Conservation (phyloP, 1,140 invertebrate species). For the Octopus sinensis region DNA sequence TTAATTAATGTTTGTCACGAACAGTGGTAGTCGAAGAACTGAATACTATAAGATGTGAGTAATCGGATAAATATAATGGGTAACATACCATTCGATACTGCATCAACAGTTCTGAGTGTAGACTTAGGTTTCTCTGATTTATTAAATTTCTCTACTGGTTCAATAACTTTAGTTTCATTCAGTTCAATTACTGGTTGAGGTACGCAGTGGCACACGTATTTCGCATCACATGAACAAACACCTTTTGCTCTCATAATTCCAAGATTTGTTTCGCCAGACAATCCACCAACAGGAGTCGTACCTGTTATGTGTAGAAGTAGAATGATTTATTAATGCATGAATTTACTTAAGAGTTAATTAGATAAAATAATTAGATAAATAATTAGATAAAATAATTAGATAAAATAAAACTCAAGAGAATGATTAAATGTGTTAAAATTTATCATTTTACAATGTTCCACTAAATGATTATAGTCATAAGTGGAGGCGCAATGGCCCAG, state of each 20-base stretch:
- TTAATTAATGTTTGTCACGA: neutral
- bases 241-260: neutral
- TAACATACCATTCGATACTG: neutral
- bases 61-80: neutral
- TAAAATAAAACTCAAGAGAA: neutral
- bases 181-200: neutral
- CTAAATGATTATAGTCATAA: no score
- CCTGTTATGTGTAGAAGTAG: neutral
- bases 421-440: neutral
- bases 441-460: neutral
- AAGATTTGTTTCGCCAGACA: neutral
- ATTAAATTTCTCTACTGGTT: neutral
- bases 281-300: neutral
- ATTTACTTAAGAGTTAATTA: neutral
- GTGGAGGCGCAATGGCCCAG: no score
- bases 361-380: neutral
- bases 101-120: neutral
- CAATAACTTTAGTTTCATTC: neutral
- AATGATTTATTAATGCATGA: neutral
- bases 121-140: neutral
- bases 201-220: neutral
- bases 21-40: neutral
- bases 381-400: neutral
- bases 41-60: neutral
- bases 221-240: conserved; percentile 5